Percentiles rank a stretch among this genome's conserved stretches.
phyloP scores from a whole-genome alignment of 2,113 vertebrate genomes.

The Verasper variegatus region DNA sequence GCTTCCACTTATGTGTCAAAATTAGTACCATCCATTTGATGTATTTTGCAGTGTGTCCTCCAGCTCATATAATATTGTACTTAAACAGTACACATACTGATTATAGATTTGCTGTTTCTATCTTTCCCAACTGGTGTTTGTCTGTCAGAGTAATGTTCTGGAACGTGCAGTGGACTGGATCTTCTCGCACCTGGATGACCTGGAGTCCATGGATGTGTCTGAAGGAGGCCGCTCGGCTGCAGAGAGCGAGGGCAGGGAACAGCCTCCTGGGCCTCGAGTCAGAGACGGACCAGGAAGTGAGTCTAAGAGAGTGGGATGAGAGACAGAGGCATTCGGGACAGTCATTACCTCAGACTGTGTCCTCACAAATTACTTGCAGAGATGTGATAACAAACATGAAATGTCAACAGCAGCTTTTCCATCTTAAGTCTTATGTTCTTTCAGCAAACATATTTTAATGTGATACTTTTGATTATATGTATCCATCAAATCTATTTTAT shows the following conservation, averaged over 20 bases:
- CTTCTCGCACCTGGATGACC: conserved; percentile 96
- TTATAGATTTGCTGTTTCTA: neutral
- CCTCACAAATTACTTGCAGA: neutral
- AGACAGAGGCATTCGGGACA: neutral
- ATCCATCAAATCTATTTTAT: neutral
- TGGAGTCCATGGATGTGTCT: conserved; percentile 98
- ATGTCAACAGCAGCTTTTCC: neutral
- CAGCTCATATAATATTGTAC: neutral
- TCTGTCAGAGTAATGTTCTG: conserved; percentile 89
- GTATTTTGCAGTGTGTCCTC: neutral
- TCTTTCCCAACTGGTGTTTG: neutral
- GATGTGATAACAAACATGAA: neutral
- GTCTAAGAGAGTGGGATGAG: conserved; percentile 11
- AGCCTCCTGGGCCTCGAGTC: conserved; percentile 95
- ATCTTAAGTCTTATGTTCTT: neutral
- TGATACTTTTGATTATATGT: neutral
- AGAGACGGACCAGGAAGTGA: conserved; percentile 94
- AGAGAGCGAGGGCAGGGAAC: conserved; percentile 90
- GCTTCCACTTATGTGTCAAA: too few relatives aligned
- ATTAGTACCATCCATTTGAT: neutral
- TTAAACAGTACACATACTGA: neutral
- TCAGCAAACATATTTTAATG: neutral
- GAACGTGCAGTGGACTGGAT: conserved; percentile 99
- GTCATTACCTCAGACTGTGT: neutral
- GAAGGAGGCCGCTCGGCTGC: conserved; percentile 94